Conservation (phyloP, 2,113 vertebrate genomes). For the Capra hircus region DNA sequence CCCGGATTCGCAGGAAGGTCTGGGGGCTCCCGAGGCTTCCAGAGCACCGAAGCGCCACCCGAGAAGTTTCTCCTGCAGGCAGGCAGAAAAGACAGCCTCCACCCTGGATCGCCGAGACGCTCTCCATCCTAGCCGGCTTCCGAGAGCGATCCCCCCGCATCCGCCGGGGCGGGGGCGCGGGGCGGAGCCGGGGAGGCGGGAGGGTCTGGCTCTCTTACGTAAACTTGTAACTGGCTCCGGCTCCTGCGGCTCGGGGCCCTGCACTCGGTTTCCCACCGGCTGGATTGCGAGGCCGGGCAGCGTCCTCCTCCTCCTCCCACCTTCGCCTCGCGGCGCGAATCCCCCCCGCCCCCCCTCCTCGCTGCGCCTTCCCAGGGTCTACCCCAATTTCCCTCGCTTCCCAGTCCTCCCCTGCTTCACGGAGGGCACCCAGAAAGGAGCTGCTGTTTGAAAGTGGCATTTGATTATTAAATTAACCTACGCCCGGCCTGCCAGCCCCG, state of each 20-base stretch:
- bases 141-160: not conserved
- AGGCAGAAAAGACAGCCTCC: not conserved
- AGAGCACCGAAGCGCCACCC: not conserved
- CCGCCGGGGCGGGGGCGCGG: not conserved
- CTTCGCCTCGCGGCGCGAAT: not conserved
- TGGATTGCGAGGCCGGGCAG: not conserved
- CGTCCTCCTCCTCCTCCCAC: not conserved
- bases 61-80: not conserved
- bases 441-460: not conserved
- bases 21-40: constrained; percentile 57
- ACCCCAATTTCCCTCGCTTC: not conserved
- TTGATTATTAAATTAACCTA: not conserved
- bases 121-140: not conserved
- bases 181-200: not conserved
- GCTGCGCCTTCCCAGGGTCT: not conserved
- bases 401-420: not conserved
- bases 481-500: not conserved
- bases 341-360: no score
- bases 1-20: constrained; percentile 49
- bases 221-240: not conserved
- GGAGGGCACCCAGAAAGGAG: not conserved
- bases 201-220: not conserved
- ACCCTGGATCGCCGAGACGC: not conserved
- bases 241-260: not conserved
- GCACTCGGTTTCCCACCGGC: not conserved